phyloP scores from a whole-genome alignment of 2,113 vertebrate species.

The Sylvia atricapilla region DNA sequence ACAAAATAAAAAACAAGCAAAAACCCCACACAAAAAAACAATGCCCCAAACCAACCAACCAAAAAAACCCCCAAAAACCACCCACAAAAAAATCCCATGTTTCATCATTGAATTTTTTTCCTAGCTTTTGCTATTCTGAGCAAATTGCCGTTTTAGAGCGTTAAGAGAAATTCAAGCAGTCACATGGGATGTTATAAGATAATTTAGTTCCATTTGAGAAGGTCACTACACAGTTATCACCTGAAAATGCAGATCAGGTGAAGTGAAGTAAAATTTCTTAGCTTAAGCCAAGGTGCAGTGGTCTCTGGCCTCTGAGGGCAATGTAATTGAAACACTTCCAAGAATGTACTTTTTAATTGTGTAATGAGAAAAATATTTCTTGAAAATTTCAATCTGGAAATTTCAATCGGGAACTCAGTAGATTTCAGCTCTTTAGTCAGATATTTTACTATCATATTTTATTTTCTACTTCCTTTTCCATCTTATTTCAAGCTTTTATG shows the following conservation, averaged over 20 bases:
- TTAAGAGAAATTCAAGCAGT: not conserved
- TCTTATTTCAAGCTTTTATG: not conserved
- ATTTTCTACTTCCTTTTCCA: not conserved
- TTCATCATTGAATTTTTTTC: not conserved
- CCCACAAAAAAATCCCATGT: not conserved
- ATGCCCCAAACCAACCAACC: too few species aligned
- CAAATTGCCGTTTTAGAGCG: not conserved
- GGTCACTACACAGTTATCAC: not conserved
- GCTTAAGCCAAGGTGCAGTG: not conserved
- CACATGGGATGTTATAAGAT: not conserved
- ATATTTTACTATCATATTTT: not conserved
- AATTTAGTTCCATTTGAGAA: not conserved
- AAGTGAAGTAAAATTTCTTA: not conserved
- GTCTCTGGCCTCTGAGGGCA: not conserved
- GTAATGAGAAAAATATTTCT: not conserved
- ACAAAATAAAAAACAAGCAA: too few species aligned
- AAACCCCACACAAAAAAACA: too few species aligned
- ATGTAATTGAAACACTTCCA: not conserved
- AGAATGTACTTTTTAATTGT: not conserved
- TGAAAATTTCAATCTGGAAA: not conserved
- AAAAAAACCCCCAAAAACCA: not conserved
- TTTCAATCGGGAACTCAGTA: not conserved
- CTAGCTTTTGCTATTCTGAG: not conserved
- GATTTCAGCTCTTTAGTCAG: not conserved
- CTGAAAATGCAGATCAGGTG: not conserved